These are phyloP conservation scores for Mustelus asterias DNA, from an alignment of 2,113 vertebrate species.

Conservation along the genomic window DNA sequence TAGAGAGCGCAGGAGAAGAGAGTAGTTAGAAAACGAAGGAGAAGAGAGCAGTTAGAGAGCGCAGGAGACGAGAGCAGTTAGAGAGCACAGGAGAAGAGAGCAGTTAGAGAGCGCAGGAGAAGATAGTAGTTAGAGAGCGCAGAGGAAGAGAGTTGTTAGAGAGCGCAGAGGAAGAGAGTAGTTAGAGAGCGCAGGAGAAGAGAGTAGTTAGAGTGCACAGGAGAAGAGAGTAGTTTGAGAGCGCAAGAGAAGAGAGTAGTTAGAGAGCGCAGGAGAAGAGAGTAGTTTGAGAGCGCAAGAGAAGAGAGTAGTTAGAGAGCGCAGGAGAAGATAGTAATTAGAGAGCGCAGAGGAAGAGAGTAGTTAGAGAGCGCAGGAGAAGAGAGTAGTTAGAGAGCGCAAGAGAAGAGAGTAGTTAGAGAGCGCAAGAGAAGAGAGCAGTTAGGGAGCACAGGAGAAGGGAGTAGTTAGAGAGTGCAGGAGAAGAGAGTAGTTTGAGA, in stretches of 20 bases:
- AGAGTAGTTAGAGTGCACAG: too few relatives aligned
- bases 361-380: background rate
- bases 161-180: too few relatives aligned
- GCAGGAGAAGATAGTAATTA: background rate
- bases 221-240: background rate
- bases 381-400: background rate
- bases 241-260: background rate
- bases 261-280: background rate
- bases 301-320: background rate
- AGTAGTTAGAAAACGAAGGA: too few relatives aligned
- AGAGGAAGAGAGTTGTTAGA: too few relatives aligned
- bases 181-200: too few relatives aligned
- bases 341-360: background rate
- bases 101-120: too few relatives aligned
- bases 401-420: background rate
- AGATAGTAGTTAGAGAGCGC: background rate
- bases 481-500: background rate
- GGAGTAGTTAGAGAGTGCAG: too few relatives aligned
- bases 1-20: too few relatives aligned
- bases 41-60: too few relatives aligned
- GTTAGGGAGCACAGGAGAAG: too few relatives aligned
- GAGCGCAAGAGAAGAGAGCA: background rate
- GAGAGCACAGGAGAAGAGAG: too few relatives aligned
- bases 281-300: background rate
- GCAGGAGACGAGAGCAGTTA: too few relatives aligned